phyloP scores from a whole-genome alignment of 2,113 vertebrate species.

The Proterorhinus semilunaris region DNA sequence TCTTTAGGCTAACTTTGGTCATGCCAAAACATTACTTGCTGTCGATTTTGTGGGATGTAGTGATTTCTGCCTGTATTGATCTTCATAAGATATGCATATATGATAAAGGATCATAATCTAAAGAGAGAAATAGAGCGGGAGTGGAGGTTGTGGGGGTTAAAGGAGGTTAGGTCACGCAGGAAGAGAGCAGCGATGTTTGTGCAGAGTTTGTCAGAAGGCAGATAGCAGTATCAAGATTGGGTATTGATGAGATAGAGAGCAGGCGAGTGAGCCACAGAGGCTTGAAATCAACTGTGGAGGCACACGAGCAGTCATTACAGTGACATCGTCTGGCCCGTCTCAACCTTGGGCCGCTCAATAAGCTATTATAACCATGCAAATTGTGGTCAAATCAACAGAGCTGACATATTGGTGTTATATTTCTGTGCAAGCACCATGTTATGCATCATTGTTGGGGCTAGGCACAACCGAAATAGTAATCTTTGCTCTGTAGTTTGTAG shows the following conservation, averaged over 20 bases:
- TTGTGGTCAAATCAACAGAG: constrained; percentile 85
- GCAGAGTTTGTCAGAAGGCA: constrained; percentile 84
- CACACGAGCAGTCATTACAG: constrained; percentile 85
- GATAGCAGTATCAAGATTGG: constrained; percentile 89
- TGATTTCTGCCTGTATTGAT: constrained; percentile 93
- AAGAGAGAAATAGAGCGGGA: constrained; percentile 24
- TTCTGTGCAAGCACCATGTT: constrained; percentile 77
- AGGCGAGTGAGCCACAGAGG: constrained; percentile 89
- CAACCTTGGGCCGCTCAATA: constrained; percentile 95
- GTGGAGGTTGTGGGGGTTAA: constrained; percentile 17
- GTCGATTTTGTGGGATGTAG: constrained; percentile 87
- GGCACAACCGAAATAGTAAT: constrained; percentile 62
- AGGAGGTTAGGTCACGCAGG: constrained; percentile 56
- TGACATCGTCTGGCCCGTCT: constrained; percentile 83
- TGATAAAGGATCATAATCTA: constrained; percentile 87
- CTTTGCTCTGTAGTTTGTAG: constrained; percentile 52
- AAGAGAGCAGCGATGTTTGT: constrained; percentile 43
- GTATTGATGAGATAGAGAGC: constrained; percentile 88
- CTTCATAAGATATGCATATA: constrained; percentile 91
- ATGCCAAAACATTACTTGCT: constrained; percentile 89
- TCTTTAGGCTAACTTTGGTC: constrained; percentile 71
- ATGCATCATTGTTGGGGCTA: constrained; percentile 77
- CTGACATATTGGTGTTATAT: constrained; percentile 80
- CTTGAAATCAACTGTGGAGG: constrained; percentile 91
- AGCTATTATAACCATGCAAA: constrained; percentile 98